These are phyloP conservation scores for Agapetus fuscipes DNA, from an alignment of 2,888 invertebrate species.

Conservation along the genomic window DNA sequence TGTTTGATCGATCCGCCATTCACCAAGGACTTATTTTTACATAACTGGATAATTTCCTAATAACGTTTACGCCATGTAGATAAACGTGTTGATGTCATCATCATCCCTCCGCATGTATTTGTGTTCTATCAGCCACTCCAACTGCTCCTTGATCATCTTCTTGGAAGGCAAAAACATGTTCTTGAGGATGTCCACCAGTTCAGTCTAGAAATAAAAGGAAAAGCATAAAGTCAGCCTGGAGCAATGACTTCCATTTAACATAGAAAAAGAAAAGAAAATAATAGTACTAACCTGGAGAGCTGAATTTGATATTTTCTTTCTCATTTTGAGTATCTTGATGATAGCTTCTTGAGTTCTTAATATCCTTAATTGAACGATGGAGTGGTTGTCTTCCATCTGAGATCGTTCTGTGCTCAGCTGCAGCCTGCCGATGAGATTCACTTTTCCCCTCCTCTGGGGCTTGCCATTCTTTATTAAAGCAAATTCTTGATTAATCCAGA, in stretches of 20 bases:
- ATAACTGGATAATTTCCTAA: no score
- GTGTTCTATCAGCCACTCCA: slow-evolving; percentile 99
- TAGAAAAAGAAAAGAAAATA: no score
- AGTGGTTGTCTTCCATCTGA: slow-evolving; percentile 96
- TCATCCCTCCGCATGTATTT: slow-evolving; percentile 96
- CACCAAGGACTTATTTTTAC: no score
- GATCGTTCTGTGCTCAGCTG: slow-evolving; percentile 92
- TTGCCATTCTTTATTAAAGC: slow-evolving; percentile 90
- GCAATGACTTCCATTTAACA: background rate
- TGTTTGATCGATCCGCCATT: no score
- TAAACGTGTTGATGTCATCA: slow-evolving; percentile 95
- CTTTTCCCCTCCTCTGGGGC: slow-evolving; percentile 87
- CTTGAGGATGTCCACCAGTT: slow-evolving; percentile 95
- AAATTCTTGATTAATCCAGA: slow-evolving; percentile 98
- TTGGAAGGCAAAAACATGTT: slow-evolving; percentile 99
- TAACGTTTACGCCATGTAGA: slow-evolving; percentile 79
- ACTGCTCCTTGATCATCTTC: slow-evolving; percentile 99
- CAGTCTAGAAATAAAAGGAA: slow-evolving; percentile 49
- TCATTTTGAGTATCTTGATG: slow-evolving; percentile 97
- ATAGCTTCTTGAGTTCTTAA: slow-evolving; percentile 93
- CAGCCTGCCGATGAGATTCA: slow-evolving; percentile 92
- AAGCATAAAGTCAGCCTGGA: background rate
- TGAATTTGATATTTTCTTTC: slow-evolving; percentile 88
- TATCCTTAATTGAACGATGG: slow-evolving; percentile 93
- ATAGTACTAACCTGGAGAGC: slow-evolving; percentile 65